Evolutionary conservation across 2,888 invertebrate species (phyloP).

Genomic region (Lordiphosa fenestrarum): DNA sequence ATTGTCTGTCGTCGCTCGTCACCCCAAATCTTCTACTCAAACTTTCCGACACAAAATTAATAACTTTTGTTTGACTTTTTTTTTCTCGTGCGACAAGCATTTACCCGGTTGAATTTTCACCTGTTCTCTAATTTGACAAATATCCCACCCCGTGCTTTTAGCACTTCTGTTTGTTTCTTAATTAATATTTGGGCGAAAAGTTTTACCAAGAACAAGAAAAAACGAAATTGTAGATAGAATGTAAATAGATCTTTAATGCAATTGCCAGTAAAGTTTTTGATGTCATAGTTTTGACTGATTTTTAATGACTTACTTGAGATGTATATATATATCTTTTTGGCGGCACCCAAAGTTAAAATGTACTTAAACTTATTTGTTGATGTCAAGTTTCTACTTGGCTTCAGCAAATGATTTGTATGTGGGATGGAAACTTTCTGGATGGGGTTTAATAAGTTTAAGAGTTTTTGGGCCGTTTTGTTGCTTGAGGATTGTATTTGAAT

Average conservation of each 20-base stretch:
- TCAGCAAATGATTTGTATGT: constrained; percentile 31
- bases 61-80: constrained; percentile 31
- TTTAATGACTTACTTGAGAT: constrained; percentile 55
- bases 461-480: constrained; percentile 28
- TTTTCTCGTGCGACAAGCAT: constrained; percentile 6
- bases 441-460: constrained; percentile 57
- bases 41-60: constrained; percentile 44
- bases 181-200: constrained; percentile 64
- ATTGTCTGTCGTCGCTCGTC: constrained; percentile 25
- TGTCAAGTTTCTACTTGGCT: constrained; percentile 48
- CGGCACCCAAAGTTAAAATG: constrained; percentile 56
- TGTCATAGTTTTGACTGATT: constrained; percentile 50
- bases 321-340: constrained; percentile 12
- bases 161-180: constrained; percentile 36
- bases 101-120: constrained; percentile 28
- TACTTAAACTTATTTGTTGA: constrained; percentile 65
- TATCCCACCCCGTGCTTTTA: constrained; percentile 9
- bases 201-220: constrained; percentile 37
- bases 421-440: constrained; percentile 18
- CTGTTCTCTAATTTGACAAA: constrained; percentile 43
- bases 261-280: constrained; percentile 40
- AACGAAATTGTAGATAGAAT: constrained; percentile 8
- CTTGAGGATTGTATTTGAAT: constrained; percentile 29
- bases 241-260: constrained; percentile 66
- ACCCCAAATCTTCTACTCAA: constrained; percentile 2